These are phyloP conservation scores for Squalus acanthias DNA, from an alignment of 2,797 vertebrate genomes.

Conservation along the genomic window DNA sequence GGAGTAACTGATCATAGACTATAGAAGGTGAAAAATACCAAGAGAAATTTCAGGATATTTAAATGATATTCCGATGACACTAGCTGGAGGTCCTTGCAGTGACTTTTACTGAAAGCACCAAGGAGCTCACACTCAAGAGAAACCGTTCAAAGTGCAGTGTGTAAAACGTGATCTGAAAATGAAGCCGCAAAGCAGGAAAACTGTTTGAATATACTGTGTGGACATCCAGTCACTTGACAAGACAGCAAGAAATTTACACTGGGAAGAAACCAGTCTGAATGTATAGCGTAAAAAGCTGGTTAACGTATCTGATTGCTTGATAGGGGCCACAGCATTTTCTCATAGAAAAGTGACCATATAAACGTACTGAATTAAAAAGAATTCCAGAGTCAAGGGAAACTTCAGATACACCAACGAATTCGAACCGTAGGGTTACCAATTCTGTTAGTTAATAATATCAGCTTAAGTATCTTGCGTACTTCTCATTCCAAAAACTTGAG, in stretches of 20 bases:
- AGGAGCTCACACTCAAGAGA: too few relatives aligned
- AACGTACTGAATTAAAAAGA: background rate
- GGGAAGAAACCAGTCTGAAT: background rate
- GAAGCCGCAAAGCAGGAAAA: too few relatives aligned
- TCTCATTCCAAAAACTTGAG: background rate
- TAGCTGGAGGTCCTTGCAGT: too few relatives aligned
- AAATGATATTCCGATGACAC: too few relatives aligned
- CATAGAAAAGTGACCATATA: background rate
- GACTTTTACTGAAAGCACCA: too few relatives aligned
- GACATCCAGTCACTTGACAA: background rate
- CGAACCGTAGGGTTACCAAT: background rate
- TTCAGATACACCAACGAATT: background rate
- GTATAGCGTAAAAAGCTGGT: background rate
- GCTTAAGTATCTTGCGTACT: background rate
- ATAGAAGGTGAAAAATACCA: too few relatives aligned
- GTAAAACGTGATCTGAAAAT: too few relatives aligned
- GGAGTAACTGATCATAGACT: too few relatives aligned
- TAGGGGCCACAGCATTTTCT: background rate
- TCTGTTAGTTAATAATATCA: background rate
- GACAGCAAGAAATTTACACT: background rate
- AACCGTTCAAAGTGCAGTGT: too few relatives aligned
- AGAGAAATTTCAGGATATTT: too few relatives aligned
- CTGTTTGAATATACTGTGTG: too few relatives aligned
- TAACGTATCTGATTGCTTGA: background rate
- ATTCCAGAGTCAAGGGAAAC: background rate